Evolutionary conservation across 2,113 vertebrate species (phyloP), one percentile per base, ranked within the genome.

Genomic region (Sialia sialis): DNA sequence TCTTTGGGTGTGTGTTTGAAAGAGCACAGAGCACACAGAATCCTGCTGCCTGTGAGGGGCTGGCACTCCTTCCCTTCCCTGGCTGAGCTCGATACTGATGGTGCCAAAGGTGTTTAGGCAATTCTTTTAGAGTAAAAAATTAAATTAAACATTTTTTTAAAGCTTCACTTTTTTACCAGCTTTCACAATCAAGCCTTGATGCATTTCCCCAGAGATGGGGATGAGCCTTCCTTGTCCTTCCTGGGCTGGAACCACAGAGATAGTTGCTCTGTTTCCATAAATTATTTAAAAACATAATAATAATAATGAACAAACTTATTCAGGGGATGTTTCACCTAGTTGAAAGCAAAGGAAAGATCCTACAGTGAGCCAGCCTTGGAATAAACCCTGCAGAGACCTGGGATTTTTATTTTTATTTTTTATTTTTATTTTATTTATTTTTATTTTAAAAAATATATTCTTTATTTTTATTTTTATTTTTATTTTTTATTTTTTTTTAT

Each of bases 51-150:
- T 27, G 49, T 22, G 68, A 73, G 64, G 68, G 52, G 70, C 75
- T 70, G 46, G 60, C 17, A 62, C 38, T 70, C 66, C 20, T 0
- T 17, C 23, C 20, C 13, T 16, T 29, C 46, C 75, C 41, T 0
- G 3, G 13, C 62, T 54, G 30, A 59, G 56, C 44, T 56, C 36
- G 2, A 2, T 4, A 0, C 0, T 1, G n/a, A 5, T 0, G 9
- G 19, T 25, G 46, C n/a, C 52, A 38, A 48, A 23, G 4, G 2
- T 34, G 8, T 30, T 79, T 8, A 38, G 63, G 29, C 11, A 26
- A 13, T 41, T 25, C 13, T 39, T 49, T 22, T 16, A 20, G 10
- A 83, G 43, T 54, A 55, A 84, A 92, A 63, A 86, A 90, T 54
- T 4, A 52, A 60, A 68, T 10, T 6, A 16, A 1, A 49, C 48